Conservation (phyloP, 2,888 invertebrate species). For the Calameuta idolon region DNA sequence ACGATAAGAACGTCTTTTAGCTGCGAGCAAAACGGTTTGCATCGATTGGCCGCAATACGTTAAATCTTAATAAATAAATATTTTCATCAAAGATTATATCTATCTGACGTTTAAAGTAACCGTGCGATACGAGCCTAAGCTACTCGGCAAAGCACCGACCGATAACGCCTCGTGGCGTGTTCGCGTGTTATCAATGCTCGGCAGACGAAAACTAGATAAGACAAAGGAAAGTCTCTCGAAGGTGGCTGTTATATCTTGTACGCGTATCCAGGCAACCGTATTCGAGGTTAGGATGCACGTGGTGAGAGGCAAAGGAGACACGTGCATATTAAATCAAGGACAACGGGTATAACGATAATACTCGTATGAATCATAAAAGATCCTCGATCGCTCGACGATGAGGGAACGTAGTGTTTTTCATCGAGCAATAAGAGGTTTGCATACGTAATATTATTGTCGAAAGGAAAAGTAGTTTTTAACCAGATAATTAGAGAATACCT, state of each 20-base stretch:
- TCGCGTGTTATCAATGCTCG: background rate
- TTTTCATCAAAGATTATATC: background rate
- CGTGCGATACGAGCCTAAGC: background rate
- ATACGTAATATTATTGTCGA: background rate
- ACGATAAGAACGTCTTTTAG: no score
- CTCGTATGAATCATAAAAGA: background rate
- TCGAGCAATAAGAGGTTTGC: background rate
- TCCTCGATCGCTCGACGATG: background rate
- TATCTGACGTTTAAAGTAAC: background rate
- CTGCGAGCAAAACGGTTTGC: no score
- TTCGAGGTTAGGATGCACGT: background rate
- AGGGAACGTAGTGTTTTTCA: background rate
- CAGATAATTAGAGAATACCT: constrained; percentile 34
- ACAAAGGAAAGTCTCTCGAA: background rate
- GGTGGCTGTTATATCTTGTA: background rate
- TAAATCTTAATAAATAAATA: background rate
- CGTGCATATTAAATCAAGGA: background rate
- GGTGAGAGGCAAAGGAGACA: background rate
- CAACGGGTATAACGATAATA: background rate
- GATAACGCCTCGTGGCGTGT: background rate
- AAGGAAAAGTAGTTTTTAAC: background rate
- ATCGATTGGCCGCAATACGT: background rate
- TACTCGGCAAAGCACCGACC: background rate
- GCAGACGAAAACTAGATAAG: background rate
- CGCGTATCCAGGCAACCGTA: background rate